Evolutionary conservation across 2,888 invertebrate species (phyloP).

Genomic region (Orchesellides sinensis): DNA sequence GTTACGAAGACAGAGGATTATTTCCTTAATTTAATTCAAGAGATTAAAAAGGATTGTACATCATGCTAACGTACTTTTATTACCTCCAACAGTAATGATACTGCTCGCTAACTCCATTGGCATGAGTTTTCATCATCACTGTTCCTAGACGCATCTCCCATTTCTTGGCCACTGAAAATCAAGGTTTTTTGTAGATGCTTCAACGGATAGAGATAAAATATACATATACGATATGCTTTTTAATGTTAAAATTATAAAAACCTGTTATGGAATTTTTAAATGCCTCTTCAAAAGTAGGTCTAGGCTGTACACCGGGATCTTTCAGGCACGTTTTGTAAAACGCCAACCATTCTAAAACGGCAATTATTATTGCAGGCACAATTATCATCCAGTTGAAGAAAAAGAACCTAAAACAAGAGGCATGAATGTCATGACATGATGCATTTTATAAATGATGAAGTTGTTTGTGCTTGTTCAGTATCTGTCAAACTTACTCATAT

Average conservation of each 20-base stretch:
- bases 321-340: conserved; percentile 59
- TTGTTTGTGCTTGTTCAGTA: not conserved
- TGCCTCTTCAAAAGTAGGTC: conserved; percentile 61
- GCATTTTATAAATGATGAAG: not conserved
- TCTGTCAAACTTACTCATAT: conserved; percentile 54
- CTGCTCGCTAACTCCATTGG: conserved; percentile 26
- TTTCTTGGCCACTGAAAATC: not conserved
- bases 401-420: conserved; percentile 54
- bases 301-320: conserved; percentile 66
- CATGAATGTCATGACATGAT: not conserved
- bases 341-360: conserved; percentile 32
- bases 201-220: no score
- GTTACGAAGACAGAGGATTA: conserved; percentile 4
- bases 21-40: not conserved
- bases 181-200: not conserved
- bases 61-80: not conserved
- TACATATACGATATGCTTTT: no score
- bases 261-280: conserved; percentile 52
- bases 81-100: conserved; percentile 38
- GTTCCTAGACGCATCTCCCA: not conserved
- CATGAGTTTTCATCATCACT: not conserved
- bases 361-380: conserved; percentile 24
- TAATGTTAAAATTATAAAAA: not conserved
- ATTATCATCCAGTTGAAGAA: conserved; percentile 15
- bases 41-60: not conserved